Evolutionary conservation across 2,888 invertebrate species (phyloP).

Genomic region (Ophion ellenae): DNA sequence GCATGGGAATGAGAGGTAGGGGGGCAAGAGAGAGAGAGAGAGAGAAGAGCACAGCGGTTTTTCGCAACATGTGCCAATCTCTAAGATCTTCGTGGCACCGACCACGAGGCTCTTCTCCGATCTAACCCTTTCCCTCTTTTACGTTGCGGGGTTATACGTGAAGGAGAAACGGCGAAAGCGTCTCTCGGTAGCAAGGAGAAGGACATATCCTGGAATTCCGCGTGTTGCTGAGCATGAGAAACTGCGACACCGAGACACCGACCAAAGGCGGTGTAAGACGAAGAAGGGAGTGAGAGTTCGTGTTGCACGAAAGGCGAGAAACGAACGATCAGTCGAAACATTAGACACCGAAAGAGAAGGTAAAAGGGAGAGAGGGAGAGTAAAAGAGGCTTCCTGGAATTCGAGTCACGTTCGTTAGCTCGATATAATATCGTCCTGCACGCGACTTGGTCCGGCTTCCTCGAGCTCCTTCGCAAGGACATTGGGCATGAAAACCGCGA

Average conservation of each 20-base stretch:
- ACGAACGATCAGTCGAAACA: slow-evolving; percentile 73
- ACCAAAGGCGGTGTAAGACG: slow-evolving; percentile 27
- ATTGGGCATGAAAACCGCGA: slow-evolving; percentile 41
- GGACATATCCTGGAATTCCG: slow-evolving; percentile 70
- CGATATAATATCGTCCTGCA: slow-evolving; percentile 76
- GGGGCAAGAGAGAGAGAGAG: slow-evolving; percentile 14
- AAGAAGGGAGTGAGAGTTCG: slow-evolving; percentile 63
- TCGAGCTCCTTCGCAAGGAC: slow-evolving; percentile 55
- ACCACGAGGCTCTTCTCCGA: slow-evolving; percentile 58
- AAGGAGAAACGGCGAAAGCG: slow-evolving; percentile 41
- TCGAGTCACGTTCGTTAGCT: slow-evolving; percentile 75
- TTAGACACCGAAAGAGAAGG: slow-evolving; percentile 71
- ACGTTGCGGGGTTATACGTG: slow-evolving; percentile 39
- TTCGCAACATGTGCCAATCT: slow-evolving; percentile 71
- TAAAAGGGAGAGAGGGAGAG: slow-evolving; percentile 41
- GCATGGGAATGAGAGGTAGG: slow-evolving; percentile 23
- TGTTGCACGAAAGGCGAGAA: slow-evolving; percentile 75
- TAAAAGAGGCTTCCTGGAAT: slow-evolving; percentile 71
- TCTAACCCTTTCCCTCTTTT: slow-evolving; percentile 40
- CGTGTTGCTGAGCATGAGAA: slow-evolving; percentile 62
- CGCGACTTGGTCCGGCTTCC: slow-evolving; percentile 64
- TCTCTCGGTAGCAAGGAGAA: slow-evolving; percentile 59
- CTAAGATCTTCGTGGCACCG: slow-evolving; percentile 61
- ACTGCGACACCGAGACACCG: slow-evolving; percentile 45
- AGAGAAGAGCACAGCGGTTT: slow-evolving; percentile 59